phyloP scores from a whole-genome alignment of 2,888 invertebrate genomes.

The Galeruca laticollis region DNA sequence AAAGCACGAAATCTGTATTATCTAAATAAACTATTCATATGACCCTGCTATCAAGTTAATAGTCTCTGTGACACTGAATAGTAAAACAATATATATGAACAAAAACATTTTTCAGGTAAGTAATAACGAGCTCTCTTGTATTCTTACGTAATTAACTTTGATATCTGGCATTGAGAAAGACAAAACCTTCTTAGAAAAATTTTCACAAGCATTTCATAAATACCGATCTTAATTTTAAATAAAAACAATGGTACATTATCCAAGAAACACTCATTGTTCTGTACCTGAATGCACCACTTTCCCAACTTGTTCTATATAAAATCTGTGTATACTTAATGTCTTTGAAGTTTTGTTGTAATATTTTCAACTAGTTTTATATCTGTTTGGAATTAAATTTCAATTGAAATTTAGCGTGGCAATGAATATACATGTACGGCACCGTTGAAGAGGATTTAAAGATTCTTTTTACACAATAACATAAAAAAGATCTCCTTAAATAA shows the following conservation, averaged over 20 bases:
- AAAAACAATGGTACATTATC: slow-evolving; percentile 32
- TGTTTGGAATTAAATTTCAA: neutral
- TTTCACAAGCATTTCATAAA: slow-evolving; percentile 17
- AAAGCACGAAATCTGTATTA: neutral
- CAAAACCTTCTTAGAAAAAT: slow-evolving; percentile 15
- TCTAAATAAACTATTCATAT: neutral
- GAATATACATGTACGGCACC: neutral
- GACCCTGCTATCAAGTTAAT: neutral
- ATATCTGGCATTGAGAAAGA: slow-evolving; percentile 16
- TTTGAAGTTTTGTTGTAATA: slow-evolving; percentile 4
- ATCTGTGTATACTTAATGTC: neutral
- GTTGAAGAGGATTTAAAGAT: neutral
- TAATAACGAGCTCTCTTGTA: neutral
- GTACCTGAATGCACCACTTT: slow-evolving; percentile 22
- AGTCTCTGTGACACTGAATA: neutral
- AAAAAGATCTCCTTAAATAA: no score
- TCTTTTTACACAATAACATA: no score
- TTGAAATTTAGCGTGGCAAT: neutral
- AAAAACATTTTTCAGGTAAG: neutral
- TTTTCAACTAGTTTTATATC: neutral
- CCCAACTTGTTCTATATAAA: slow-evolving; percentile 10
- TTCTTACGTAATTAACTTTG: slow-evolving; percentile 4
- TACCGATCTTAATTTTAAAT: slow-evolving; percentile 16
- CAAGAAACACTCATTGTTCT: slow-evolving; percentile 25
- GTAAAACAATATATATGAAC: neutral